These are phyloP conservation scores for Eurytoma californica DNA, from an alignment of 2,888 invertebrate genomes.

Conservation along the genomic window DNA sequence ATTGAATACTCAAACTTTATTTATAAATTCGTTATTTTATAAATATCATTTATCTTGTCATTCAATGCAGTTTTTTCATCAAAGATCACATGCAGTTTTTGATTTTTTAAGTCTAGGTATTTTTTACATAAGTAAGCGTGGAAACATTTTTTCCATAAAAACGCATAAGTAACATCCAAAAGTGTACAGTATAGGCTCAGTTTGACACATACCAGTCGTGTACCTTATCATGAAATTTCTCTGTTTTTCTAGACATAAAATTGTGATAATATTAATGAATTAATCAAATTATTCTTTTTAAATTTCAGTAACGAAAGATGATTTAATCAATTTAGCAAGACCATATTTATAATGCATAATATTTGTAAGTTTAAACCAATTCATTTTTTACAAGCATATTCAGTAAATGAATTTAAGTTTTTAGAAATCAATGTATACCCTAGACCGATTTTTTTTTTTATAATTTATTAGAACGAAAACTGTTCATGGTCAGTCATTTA, in stretches of 20 bases:
- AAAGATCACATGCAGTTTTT: slow-evolving; percentile 13
- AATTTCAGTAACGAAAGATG: slow-evolving; percentile 2
- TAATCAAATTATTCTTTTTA: slow-evolving; percentile 19
- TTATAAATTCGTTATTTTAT: background rate
- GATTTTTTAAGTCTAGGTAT: slow-evolving; percentile 32
- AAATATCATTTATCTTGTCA: background rate
- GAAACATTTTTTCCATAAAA: slow-evolving; percentile 30
- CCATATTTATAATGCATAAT: slow-evolving; percentile 12
- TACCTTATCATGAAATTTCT: slow-evolving; percentile 46
- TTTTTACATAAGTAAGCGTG: slow-evolving; percentile 30
- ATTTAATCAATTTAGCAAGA: slow-evolving; percentile 12
- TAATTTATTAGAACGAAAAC: background rate
- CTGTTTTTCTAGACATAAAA: slow-evolving; percentile 17
- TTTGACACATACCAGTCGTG: slow-evolving; percentile 32
- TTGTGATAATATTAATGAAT: slow-evolving; percentile 42
- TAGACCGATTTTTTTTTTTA: slow-evolving; percentile 3
- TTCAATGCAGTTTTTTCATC: slow-evolving; percentile 33
- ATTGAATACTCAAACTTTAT: background rate
- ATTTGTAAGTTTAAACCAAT: background rate
- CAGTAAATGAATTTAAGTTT: slow-evolving; percentile 14
- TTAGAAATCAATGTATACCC: background rate
- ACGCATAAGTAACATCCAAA: slow-evolving; percentile 33
- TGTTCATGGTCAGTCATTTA: slow-evolving; percentile 6
- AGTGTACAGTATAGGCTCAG: slow-evolving; percentile 39
- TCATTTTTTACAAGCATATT: slow-evolving; percentile 8